Conservation (phyloP, 2,888 invertebrate genomes). For the Achlya flavicornis region DNA sequence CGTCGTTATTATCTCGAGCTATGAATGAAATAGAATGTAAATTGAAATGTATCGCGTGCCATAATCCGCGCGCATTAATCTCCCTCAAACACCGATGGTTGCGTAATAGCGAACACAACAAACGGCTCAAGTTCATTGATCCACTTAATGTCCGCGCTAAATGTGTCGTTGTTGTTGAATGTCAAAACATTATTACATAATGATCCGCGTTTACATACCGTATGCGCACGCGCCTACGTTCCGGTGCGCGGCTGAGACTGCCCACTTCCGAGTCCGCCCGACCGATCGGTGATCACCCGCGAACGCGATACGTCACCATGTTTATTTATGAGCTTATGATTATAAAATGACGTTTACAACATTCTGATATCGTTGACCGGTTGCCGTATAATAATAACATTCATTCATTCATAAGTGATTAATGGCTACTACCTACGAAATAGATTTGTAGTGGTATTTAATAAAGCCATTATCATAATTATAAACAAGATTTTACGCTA, state of each 20-base stretch:
- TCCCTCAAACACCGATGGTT: constrained; percentile 81
- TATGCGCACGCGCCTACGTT: constrained; percentile 48
- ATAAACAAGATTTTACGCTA: constrained; percentile 80
- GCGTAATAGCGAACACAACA: constrained; percentile 74
- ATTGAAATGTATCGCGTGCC: constrained; percentile 83
- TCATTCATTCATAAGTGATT: constrained; percentile 80
- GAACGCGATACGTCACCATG: constrained; percentile 66
- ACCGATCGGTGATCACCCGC: constrained; percentile 48
- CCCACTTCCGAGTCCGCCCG: constrained; percentile 51
- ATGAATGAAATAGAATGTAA: constrained; percentile 83
- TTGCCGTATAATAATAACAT: constrained; percentile 75
- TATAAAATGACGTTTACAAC: constrained; percentile 81
- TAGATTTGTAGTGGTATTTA: constrained; percentile 77
- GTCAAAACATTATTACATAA: constrained; percentile 82
- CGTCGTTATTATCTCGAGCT: constrained; percentile 77
- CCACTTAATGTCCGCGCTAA: constrained; percentile 81
- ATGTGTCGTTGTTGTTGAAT: constrained; percentile 80
- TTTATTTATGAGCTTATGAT: constrained; percentile 83
- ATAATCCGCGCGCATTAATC: constrained; percentile 83
- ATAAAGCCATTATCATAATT: constrained; percentile 80
- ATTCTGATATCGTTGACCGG: constrained; percentile 79
- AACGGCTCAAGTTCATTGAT: constrained; percentile 83
- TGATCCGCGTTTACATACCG: constrained; percentile 67
- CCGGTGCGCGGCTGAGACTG: constrained; percentile 31
- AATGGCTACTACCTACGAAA: constrained; percentile 78